A percentile compares a stretch with the other conserved stretches of the same genome.
phyloP scores from a whole-genome alignment of 1,140 invertebrate species.

The Branchinecta lynchi region DNA sequence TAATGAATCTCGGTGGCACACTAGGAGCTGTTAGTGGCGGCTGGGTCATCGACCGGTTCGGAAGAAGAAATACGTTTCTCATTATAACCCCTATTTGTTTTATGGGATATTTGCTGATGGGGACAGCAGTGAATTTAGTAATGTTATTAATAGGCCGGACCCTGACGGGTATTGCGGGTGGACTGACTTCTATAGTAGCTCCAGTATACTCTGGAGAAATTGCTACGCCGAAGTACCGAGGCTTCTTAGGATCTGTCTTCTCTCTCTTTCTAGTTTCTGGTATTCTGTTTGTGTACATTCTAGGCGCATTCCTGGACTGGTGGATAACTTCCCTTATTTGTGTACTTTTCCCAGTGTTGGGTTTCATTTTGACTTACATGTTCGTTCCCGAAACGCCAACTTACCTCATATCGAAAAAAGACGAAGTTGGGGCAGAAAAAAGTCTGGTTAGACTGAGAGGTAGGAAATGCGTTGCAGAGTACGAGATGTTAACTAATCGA shows the following conservation, averaged over 20 bases:
- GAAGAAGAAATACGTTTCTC: neutral
- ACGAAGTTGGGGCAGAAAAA: neutral
- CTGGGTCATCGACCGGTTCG: neutral
- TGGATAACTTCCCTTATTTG: neutral
- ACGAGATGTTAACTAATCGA: no score
- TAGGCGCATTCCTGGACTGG: neutral
- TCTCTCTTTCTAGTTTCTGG: neutral
- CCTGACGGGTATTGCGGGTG: neutral
- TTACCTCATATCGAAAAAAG: neutral
- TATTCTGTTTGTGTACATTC: neutral
- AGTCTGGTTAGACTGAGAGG: neutral
- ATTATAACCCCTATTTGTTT: neutral
- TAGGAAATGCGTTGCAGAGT: no score
- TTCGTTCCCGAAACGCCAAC: neutral
- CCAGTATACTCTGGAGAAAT: constrained; percentile 6
- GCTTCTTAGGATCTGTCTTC: neutral
- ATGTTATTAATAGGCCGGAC: neutral
- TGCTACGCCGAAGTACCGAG: neutral
- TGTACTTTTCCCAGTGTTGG: neutral
- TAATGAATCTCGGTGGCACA: neutral
- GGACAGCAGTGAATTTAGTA: neutral
- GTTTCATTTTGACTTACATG: neutral
- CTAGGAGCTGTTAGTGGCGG: neutral
- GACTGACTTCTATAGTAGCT: neutral
- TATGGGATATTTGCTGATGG: neutral